Base-by-base conservation (phyloP, 1,140 invertebrate species). In the Manduca sexta region DNA sequence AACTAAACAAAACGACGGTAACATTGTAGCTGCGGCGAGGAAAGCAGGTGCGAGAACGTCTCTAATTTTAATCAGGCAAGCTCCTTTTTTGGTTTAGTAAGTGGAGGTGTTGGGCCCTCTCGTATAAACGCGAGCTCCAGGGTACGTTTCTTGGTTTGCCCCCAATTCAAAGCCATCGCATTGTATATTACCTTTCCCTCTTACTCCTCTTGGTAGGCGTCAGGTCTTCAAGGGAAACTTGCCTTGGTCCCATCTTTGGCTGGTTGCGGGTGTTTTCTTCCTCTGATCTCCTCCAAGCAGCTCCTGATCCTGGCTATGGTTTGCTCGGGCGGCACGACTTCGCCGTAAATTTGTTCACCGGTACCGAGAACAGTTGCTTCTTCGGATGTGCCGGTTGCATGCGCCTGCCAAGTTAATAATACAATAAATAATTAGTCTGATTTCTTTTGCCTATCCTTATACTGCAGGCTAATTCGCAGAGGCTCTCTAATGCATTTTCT, bases 141-240 rank as follows among this genome's bases (percentile, higher is more conserved):
- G 12, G 12, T 3, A 38, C n/a, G 0, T 13, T 38, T 38, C 8
- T 13, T 38, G n/a, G n/a, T n/a, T 13, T 38, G n/a, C 35, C 8
- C 48, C n/a, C n/a, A n/a, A n/a, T n/a, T n/a, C n/a, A n/a, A n/a
- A n/a, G n/a, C n/a, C n/a, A n/a, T n/a, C n/a, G n/a, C n/a, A n/a
- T n/a, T n/a, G n/a, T n/a, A n/a, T n/a, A n/a, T n/a, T 39, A 79
- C 83, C 38, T 80, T 56, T 49, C 85, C 65, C 51, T 73, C 43
- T 56, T 69, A 1, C 63, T 42, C 35, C 54, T 64, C 43, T 74
- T 81, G 0, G 53, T 70, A 12, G 83, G 80, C 0, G 78, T 83
- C 13, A 86, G 49, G 26, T 86, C 77, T 35, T 84, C 80, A 74
- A 85, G 77, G 1, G 81, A 84, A 0, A 65, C 55, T 1, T 82